A percentile compares a stretch with the other conserved stretches of the same genome.
phyloP scores from a whole-genome alignment of 2,113 vertebrate genomes.

The Setophaga coronata region DNA sequence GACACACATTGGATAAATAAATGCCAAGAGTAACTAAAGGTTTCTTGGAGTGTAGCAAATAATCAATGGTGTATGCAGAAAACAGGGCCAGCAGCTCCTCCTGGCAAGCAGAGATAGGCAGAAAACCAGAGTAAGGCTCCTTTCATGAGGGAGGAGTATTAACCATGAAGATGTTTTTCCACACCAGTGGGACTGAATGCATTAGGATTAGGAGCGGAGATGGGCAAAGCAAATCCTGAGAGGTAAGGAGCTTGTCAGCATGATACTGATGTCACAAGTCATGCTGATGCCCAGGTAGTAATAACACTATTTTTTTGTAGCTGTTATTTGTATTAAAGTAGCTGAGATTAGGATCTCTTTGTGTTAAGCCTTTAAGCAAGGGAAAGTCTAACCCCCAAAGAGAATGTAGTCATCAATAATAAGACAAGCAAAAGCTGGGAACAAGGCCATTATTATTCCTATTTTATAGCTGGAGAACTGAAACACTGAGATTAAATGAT shows the following conservation, averaged over 20 bases:
- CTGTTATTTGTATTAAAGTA: slow-evolving; percentile 50
- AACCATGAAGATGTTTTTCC: slow-evolving; percentile 29
- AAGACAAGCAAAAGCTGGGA: slow-evolving; percentile 23
- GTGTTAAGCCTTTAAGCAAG: slow-evolving; percentile 51
- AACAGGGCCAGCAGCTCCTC: neutral
- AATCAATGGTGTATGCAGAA: neutral
- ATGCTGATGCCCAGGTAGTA: slow-evolving; percentile 61
- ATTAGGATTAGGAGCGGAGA: slow-evolving; percentile 40
- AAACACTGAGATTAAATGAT: neutral
- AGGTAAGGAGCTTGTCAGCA: slow-evolving; percentile 34
- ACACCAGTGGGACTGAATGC: slow-evolving; percentile 14
- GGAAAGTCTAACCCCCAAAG: slow-evolving; percentile 27
- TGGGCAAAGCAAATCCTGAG: slow-evolving; percentile 43
- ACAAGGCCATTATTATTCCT: slow-evolving; percentile 2
- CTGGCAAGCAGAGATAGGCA: neutral
- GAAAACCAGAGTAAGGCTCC: neutral
- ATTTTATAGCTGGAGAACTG: slow-evolving; percentile 15
- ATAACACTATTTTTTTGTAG: slow-evolving; percentile 13
- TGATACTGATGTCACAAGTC: slow-evolving; percentile 39
- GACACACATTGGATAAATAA: neutral
- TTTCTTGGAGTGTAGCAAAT: neutral
- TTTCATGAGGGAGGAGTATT: neutral
- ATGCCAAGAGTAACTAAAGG: neutral
- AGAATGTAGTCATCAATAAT: slow-evolving; percentile 32
- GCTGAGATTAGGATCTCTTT: slow-evolving; percentile 54